Base-by-base conservation (phyloP, 2,797 vertebrate genomes). In the Gouania willdenowi region DNA sequence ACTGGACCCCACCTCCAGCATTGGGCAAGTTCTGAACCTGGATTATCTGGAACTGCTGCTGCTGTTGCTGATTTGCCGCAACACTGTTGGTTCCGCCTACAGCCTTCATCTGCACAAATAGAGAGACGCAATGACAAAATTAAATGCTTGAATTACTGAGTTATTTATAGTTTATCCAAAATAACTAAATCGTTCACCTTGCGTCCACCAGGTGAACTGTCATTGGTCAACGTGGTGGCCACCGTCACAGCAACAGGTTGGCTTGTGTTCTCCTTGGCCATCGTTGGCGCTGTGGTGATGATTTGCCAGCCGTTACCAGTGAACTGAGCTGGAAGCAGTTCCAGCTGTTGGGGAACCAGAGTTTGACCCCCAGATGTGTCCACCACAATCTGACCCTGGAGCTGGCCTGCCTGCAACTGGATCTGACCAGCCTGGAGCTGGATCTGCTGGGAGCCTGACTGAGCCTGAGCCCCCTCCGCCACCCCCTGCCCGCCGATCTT, bases 301-400 rank as follows among this genome's bases (percentile, higher is more conserved):
- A 99, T 94, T 80, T 99, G 97, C 97, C 97, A 99, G 66, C 94
- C 91, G 25, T 94, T 95, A 41, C 95, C 95, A 16, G 94, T 90
- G 62, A 98, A 92, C 68, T 98, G 95, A 39, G 95, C 94, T 2
- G 95, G 94, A 53, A 99, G 90, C 75, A 99, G 80, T 86, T 99
- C 97, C 73, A 99, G 84, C 74, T 97, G 95, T 68, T 98, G 96
- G 17, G 93, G 90, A 54, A 98, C 78, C 71, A 97, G 84, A 49
- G 93, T 82, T 83, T 97, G 93, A 75, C 89, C 93, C 47, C 94
- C 93, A 65, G 93, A 89, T 34, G 94, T 79, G 81, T 99, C 97
- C 82, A 98, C 88, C 66, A 99, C 92, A 70, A 98, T 94, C 69
- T 98, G 89, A 60, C 81, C 88, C 81, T 87, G 86, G 28, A 87